A percentile compares a stretch with the other conserved stretches of the same genome.
Conservation (phyloP, 1,140 invertebrate genomes). For the Drosophila melanogaster region Release_6_plus_ISO1_MT NT_037436.4:4999501-5000000, state of each 20-base stretch:
- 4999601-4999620: conserved; percentile 67
- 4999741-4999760: conserved; percentile 48
- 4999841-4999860: conserved; percentile 52
- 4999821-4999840: conserved; percentile 12
- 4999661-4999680: conserved; percentile 22
- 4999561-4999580: conserved; percentile 78
- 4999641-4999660: conserved; percentile 46
- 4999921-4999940: too few relatives aligned
- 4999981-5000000: too few relatives aligned
- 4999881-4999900: neutral
- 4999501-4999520: conserved; percentile 61
- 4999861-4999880: conserved; percentile 44
- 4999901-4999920: neutral
- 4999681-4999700: neutral
- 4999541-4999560: conserved; percentile 23
- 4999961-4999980: too few relatives aligned
- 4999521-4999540: conserved; percentile 34
- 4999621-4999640: neutral
- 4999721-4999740: conserved; percentile 53
- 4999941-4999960: too few relatives aligned
- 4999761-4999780: conserved; percentile 58
- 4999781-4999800: conserved; percentile 76
- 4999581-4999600: conserved; percentile 82
- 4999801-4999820: conserved; percentile 60
- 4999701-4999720: conserved; percentile 51